Percentiles rank a stretch among this genome's conserved stretches.
These are phyloP conservation scores for Cynoglossus semilaevis DNA, from an alignment of 2,113 vertebrate species.

Conservation along the genomic window DNA sequence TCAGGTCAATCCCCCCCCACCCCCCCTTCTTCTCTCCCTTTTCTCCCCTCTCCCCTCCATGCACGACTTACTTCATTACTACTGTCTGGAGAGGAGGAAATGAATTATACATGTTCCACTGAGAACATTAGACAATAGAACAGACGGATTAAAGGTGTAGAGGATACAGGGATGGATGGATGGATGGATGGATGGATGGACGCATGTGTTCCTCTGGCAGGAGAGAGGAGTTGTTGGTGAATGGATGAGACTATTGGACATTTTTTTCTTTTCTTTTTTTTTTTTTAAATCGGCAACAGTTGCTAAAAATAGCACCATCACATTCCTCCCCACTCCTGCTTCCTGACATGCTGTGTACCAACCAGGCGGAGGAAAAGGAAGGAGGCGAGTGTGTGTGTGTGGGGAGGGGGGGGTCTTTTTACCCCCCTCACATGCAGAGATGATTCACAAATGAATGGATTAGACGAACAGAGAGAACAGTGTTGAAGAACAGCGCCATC, in stretches of 20 bases:
- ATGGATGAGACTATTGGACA: background rate
- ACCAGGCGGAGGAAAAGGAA: constrained; percentile 14
- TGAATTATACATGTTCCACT: constrained; percentile 61
- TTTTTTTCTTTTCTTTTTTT: constrained; percentile 14
- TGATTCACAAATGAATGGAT: constrained; percentile 39
- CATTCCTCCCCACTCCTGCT: constrained; percentile 45
- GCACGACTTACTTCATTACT: constrained; percentile 34
- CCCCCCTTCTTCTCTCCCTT: background rate
- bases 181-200: background rate
- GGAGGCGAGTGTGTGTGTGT: too few relatives aligned
- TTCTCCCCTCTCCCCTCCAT: constrained; percentile 4
- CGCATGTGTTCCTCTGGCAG: background rate
- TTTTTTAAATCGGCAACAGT: constrained; percentile 55
- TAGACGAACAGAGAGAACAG: background rate
- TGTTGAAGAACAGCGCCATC: constrained; percentile 8
- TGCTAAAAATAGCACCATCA: constrained; percentile 75
- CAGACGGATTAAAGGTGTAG: constrained; percentile 15
- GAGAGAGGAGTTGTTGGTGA: too few relatives aligned
- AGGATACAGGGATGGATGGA: background rate
- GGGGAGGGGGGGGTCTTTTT: constrained; percentile 14
- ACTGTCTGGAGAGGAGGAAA: constrained; percentile 25
- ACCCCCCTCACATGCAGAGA: constrained; percentile 23
- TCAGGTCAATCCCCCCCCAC: background rate
- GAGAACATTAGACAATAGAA: constrained; percentile 47
- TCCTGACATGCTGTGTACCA: constrained; percentile 59